Evolutionary conservation across 2,888 invertebrate species (phyloP).

Genomic region (Pristionchus maxplancki): DNA sequence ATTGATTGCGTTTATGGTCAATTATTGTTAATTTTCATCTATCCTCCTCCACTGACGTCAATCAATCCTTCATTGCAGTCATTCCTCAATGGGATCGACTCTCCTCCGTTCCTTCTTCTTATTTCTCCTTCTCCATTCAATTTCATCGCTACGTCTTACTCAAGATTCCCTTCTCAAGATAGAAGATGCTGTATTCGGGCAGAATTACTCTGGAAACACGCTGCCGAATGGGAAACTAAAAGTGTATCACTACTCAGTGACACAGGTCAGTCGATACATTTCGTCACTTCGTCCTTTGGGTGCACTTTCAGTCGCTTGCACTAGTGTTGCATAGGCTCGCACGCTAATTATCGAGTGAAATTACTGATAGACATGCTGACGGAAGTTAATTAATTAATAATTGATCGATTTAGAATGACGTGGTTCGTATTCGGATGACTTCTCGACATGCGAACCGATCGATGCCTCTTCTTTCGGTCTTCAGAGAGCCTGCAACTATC

Average conservation of each 20-base stretch:
- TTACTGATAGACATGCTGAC: background rate
- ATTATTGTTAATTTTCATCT: background rate
- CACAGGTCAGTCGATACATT: background rate
- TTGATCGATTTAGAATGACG: constrained; percentile 29
- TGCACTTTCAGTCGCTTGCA: background rate
- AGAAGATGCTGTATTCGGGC: background rate
- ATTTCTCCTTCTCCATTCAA: constrained; percentile 16
- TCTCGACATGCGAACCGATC: constrained; percentile 41
- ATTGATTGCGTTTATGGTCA: background rate
- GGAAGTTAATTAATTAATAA: background rate
- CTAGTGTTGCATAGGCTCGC: background rate
- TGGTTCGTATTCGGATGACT: constrained; percentile 49
- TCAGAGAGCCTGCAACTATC: constrained; percentile 59
- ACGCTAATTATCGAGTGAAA: background rate
- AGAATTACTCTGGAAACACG: constrained; percentile 32
- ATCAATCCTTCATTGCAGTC: background rate
- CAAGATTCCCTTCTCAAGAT: background rate
- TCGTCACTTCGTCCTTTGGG: background rate
- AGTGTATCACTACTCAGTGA: constrained; percentile 18
- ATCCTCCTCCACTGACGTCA: background rate
- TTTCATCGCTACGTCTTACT: background rate
- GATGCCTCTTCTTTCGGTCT: constrained; percentile 61
- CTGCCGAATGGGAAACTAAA: background rate
- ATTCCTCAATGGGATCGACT: background rate
- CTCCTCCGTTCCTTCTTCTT: background rate